Evolutionary conservation across 2,113 vertebrate species (phyloP).

Genomic region (Corythaixoides concolor): DNA sequence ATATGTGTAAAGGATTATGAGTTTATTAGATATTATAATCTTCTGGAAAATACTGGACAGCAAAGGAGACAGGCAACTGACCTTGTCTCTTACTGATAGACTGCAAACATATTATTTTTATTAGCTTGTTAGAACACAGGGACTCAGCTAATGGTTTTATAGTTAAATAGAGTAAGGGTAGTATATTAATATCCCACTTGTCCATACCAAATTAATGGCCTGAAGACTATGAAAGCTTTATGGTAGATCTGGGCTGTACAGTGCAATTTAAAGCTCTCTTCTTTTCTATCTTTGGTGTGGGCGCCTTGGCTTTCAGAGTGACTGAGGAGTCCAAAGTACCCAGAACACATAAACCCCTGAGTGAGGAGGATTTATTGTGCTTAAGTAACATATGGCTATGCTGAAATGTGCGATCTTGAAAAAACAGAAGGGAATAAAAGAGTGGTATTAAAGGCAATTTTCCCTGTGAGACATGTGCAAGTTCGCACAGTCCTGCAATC

Average conservation of each 20-base stretch:
- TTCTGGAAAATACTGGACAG: neutral
- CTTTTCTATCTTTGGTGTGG: neutral
- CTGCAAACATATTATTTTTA: constrained; percentile 28
- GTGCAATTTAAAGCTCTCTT: neutral
- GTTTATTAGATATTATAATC: neutral
- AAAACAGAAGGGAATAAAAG: neutral
- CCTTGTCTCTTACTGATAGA: neutral
- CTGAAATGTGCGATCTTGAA: constrained; percentile 7
- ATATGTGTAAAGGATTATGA: neutral
- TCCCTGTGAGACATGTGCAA: neutral
- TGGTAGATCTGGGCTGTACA: neutral
- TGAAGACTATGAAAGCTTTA: constrained; percentile 7
- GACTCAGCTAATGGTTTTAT: constrained; percentile 22
- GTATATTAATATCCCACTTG: constrained; percentile 26
- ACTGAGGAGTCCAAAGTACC: neutral
- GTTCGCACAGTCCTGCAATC: neutral
- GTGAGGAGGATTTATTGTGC: neutral
- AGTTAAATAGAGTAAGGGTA: neutral
- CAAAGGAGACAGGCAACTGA: neutral
- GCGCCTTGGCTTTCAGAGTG: neutral
- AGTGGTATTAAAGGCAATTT: neutral
- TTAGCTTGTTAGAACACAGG: neutral
- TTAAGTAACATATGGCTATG: neutral
- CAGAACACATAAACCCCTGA: neutral
- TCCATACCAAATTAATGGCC: constrained; percentile 8